These are phyloP conservation scores for Paradoxurus hermaphroditus DNA, from an alignment of 2,113 vertebrate species.

Conservation along the genomic window DNA sequence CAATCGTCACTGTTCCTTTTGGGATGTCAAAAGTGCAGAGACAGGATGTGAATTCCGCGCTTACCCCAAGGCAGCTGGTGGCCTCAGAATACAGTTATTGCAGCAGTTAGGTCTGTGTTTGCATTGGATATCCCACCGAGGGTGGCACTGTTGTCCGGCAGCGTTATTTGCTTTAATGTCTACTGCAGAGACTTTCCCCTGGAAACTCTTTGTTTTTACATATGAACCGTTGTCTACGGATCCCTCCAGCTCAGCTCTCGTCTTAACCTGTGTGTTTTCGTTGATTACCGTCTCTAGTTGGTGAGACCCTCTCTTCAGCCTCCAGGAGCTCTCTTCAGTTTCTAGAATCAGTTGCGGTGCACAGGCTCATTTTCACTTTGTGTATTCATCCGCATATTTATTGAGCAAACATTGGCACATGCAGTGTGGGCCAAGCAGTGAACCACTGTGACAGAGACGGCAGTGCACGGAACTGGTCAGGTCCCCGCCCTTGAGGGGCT, in stretches of 20 bases:
- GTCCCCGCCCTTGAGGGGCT: neutral
- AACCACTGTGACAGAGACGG: neutral
- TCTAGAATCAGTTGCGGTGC: neutral
- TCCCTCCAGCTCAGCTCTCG: neutral
- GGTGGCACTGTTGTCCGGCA: neutral
- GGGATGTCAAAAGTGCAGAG: neutral
- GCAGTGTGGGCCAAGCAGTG: neutral
- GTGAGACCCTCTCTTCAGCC: neutral
- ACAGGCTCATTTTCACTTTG: neutral
- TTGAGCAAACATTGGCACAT: neutral
- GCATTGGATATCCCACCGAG: neutral
- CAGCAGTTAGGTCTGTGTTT: neutral
- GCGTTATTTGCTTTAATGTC: neutral
- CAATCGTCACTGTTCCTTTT: neutral
- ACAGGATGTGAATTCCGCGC: neutral
- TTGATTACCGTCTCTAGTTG: neutral
- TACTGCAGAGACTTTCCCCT: neutral
- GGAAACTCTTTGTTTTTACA: neutral
- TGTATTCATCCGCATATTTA: neutral
- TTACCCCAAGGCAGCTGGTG: neutral
- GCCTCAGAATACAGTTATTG: neutral
- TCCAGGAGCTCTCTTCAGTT: neutral
- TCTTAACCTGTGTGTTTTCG: conserved; percentile 29
- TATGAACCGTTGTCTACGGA: neutral
- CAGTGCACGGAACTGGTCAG: neutral